Conservation (phyloP, 2,888 invertebrate genomes). For the Acrobasis repandana region DNA sequence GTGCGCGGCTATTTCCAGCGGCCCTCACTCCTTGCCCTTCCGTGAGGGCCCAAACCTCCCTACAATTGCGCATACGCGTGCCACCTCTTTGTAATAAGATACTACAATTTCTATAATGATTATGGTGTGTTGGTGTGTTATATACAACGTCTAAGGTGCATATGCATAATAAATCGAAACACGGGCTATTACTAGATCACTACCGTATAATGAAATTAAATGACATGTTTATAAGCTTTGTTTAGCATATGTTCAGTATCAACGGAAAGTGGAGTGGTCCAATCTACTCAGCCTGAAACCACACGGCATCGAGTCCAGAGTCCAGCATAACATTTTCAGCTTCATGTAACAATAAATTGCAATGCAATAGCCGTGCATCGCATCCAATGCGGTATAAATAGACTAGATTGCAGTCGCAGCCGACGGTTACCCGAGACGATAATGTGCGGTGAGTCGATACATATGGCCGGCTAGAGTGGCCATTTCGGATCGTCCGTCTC, state of each 20-base stretch:
- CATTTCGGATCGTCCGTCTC: conserved; percentile 4
- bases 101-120: conserved; percentile 28
- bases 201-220: no score
- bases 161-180: no score
- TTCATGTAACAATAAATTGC: background rate
- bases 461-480: conserved; percentile 54
- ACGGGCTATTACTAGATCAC: no score
- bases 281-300: no score
- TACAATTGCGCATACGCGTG: conserved; percentile 32
- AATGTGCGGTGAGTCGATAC: conserved; percentile 78
- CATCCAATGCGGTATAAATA: conserved; percentile 15
- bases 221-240: no score
- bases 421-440: conserved; percentile 73
- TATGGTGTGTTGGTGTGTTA: background rate
- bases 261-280: no score
- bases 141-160: no score
- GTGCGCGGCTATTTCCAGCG: conserved; percentile 71
- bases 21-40: conserved; percentile 46
- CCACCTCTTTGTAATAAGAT: conserved; percentile 41
- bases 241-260: no score
- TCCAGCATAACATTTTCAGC: no score
- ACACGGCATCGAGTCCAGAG: no score
- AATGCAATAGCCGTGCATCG: conserved; percentile 58
- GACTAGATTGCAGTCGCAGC: conserved; percentile 40
- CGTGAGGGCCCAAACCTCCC: conserved; percentile 26